Conservation (phyloP, 2,113 vertebrate genomes). For the Hydrochoerus hydrochaeris region DNA sequence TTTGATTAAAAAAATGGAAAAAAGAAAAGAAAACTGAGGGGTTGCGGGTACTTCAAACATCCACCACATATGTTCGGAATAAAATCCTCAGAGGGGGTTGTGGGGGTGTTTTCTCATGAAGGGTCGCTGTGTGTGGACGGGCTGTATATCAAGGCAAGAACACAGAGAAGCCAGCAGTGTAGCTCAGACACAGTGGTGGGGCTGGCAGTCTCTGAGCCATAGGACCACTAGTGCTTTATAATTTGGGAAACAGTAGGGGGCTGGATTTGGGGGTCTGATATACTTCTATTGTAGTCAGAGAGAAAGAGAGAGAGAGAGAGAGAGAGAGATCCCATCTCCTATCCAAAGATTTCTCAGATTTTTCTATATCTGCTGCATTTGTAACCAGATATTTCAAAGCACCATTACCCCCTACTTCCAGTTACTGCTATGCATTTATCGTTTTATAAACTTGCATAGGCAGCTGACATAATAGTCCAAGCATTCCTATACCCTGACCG, state of each 20-base stretch:
- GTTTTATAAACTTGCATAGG: constrained; percentile 59
- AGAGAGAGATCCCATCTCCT: background rate
- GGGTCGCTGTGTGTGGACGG: constrained; percentile 57
- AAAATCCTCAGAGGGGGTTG: constrained; percentile 71
- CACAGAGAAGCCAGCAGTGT: constrained; percentile 50
- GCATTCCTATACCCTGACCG: constrained; percentile 31
- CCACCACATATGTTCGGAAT: constrained; percentile 81
- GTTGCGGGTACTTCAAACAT: constrained; percentile 80
- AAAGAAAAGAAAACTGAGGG: constrained; percentile 63
- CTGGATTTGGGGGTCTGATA: background rate
- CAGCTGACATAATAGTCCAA: constrained; percentile 71
- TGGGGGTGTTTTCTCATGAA: constrained; percentile 65
- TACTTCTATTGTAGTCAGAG: background rate
- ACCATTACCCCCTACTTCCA: background rate
- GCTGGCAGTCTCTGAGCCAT: constrained; percentile 4
- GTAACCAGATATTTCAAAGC: background rate
- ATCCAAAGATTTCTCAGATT: background rate
- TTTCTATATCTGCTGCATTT: background rate
- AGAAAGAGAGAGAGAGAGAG: background rate
- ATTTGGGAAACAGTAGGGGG: background rate
- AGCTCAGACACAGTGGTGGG: constrained; percentile 18
- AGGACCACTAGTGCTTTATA: background rate
- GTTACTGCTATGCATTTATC: background rate
- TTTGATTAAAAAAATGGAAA: constrained; percentile 54
- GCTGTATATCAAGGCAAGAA: constrained; percentile 74